Conservation (phyloP, 2,888 invertebrate species). For the Pediacus dermestoides region DNA sequence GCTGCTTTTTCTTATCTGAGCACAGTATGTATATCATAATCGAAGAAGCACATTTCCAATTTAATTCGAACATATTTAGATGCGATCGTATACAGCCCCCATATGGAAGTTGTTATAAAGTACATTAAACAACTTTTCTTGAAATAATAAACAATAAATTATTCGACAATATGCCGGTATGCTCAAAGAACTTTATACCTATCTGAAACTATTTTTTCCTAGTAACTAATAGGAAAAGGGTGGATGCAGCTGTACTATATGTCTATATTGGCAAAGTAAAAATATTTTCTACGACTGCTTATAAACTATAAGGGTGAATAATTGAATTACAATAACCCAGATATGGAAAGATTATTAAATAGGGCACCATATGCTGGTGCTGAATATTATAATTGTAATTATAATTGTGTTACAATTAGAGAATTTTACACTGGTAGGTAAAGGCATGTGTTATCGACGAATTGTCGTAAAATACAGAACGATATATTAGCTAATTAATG, state of each 20-base stretch:
- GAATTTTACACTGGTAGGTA: no score
- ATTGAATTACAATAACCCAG: conserved; percentile 20
- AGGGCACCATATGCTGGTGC: conserved; percentile 15
- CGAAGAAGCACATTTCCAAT: no score
- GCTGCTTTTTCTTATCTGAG: no score
- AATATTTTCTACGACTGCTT: conserved; percentile 8
- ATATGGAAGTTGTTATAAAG: no score
- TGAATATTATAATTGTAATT: conserved; percentile 17
- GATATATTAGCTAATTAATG: no score
- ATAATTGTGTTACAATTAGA: conserved; percentile 9
- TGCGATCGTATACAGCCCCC: no score
- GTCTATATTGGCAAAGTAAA: conserved; percentile 2
- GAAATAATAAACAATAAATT: background rate
- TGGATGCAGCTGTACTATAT: conserved; percentile 1
- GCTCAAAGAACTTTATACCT: background rate
- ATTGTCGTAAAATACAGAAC: no score
- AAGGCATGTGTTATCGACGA: no score
- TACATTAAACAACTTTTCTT: conserved; percentile 1
- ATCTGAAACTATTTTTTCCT: background rate
- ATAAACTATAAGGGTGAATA: conserved; percentile 16
- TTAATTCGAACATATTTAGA: no score
- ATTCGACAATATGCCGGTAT: conserved; percentile 1
- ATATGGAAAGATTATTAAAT: conserved; percentile 14
- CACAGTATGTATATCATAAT: no score
- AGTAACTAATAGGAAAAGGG: background rate